Percentiles rank a stretch among this genome's conserved stretches.
Conservation (phyloP, 92 coral and sea anemone genomes). For the Hydrozoanthus gracilis region DNA sequence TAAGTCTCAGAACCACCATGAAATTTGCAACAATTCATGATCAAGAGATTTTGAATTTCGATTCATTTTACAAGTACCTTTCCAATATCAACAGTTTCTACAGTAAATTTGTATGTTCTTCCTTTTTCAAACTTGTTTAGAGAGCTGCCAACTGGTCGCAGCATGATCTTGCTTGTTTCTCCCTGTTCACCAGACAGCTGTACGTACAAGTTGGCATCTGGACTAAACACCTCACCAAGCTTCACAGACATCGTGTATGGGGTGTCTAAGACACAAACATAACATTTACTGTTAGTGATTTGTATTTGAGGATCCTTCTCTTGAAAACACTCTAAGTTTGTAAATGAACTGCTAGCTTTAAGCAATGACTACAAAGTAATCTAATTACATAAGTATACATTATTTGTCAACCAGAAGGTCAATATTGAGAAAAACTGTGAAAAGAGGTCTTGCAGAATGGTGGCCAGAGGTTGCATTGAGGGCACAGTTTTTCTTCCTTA, state of each 20-base stretch:
- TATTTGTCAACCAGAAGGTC: too few species aligned
- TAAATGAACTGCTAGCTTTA: too few species aligned
- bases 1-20: too few species aligned
- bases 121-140: slow-evolving; percentile 95
- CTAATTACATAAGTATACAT: too few species aligned
- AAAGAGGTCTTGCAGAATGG: too few species aligned
- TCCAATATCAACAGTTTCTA: slow-evolving; percentile 98
- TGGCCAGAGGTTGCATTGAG: too few species aligned
- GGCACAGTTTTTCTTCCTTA: too few species aligned
- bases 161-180: slow-evolving; percentile 98
- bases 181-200: slow-evolving; percentile 98
- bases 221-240: slow-evolving; percentile 92
- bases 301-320: too few species aligned
- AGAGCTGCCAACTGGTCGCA: slow-evolving; percentile 95
- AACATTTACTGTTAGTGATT: too few species aligned
- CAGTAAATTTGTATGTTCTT: slow-evolving; percentile 96
- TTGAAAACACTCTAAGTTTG: too few species aligned
- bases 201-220: slow-evolving; percentile 93
- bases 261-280: slow-evolving; percentile 64
- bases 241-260: slow-evolving; percentile 96
- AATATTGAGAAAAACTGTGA: too few species aligned
- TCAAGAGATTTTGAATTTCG: background rate
- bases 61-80: slow-evolving; percentile 58
- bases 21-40: background rate
- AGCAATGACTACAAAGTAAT: too few species aligned